These are phyloP conservation scores for Nephrotoma appendiculata DNA, from an alignment of 2,888 invertebrate genomes.

Conservation along the genomic window DNA sequence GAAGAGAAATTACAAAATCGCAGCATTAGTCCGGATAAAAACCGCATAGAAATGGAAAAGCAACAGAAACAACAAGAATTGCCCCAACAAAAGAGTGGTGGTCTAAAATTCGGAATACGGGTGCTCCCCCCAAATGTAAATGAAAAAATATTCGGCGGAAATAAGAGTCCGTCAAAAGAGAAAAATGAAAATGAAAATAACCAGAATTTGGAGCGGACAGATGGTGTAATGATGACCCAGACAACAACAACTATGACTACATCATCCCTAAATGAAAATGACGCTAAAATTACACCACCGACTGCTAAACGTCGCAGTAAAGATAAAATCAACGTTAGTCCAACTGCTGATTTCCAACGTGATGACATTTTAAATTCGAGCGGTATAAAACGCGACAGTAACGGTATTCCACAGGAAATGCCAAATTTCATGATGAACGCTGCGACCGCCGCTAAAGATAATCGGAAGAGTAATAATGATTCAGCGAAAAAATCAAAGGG, in stretches of 20 bases:
- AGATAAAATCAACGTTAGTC: slow-evolving; percentile 28
- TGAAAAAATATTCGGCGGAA: slow-evolving; percentile 33
- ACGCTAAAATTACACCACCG: slow-evolving; percentile 17
- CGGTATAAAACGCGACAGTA: slow-evolving; percentile 42
- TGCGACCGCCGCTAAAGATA: slow-evolving; percentile 51
- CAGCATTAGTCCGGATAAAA: slow-evolving; percentile 8
- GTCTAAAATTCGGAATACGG: slow-evolving; percentile 52
- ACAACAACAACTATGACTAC: slow-evolving; percentile 4
- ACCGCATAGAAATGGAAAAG: slow-evolving; percentile 32
- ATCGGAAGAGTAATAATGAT: slow-evolving; percentile 41
- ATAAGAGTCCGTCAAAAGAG: slow-evolving; percentile 18
- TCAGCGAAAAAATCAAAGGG: slow-evolving; percentile 47
- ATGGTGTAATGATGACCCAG: background rate
- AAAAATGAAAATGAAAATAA: slow-evolving; percentile 13
- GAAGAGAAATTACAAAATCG: slow-evolving; percentile 12
- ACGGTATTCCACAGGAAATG: slow-evolving; percentile 52
- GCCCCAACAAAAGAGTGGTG: slow-evolving; percentile 32
- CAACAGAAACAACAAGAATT: slow-evolving; percentile 22
- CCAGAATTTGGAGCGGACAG: slow-evolving; percentile 34
- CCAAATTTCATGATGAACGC: slow-evolving; percentile 58
- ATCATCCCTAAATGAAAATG: slow-evolving; percentile 13
- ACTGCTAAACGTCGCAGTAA: slow-evolving; percentile 37
- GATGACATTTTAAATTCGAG: slow-evolving; percentile 38
- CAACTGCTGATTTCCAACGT: slow-evolving; percentile 28
- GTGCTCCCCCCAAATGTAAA: slow-evolving; percentile 45